Evolutionary conservation across 23 tunicate genomes (phyloP).

Genomic region (Styela plicata): DNA sequence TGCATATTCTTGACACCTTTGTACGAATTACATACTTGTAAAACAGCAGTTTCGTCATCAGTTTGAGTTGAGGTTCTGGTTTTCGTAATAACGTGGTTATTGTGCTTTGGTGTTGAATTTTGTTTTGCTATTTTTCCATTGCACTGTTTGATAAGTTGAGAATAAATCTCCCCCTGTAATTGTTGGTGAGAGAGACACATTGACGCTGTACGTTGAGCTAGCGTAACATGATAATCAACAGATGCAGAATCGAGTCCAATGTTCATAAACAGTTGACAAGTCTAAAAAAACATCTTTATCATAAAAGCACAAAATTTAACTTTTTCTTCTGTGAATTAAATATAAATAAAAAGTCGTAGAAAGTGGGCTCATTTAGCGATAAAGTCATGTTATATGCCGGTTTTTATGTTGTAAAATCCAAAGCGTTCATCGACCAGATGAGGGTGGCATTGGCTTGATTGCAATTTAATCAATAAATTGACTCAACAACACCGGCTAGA

Average conservation of each 20-base stretch:
- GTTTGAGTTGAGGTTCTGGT: slow-evolving; percentile 13
- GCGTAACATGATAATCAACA: slow-evolving; percentile 80
- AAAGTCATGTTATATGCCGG: too few relatives aligned
- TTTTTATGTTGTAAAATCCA: too few relatives aligned
- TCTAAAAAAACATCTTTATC: too few relatives aligned
- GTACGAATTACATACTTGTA: slow-evolving; percentile 35
- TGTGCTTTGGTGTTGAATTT: not conserved
- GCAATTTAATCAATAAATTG: too few relatives aligned
- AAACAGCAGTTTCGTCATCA: slow-evolving; percentile 31
- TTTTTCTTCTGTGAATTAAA: too few relatives aligned
- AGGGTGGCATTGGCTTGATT: too few relatives aligned
- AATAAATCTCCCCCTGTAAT: slow-evolving; percentile 57
- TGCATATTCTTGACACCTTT: too few relatives aligned
- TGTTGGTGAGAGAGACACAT: slow-evolving; percentile 61
- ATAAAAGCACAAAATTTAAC: too few relatives aligned
- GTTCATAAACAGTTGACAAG: slow-evolving; percentile 61
- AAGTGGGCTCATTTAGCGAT: too few relatives aligned
- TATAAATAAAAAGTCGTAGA: too few relatives aligned
- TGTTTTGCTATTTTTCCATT: slow-evolving; percentile 47
- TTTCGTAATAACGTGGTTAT: not conserved
- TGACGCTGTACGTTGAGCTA: slow-evolving; percentile 65
- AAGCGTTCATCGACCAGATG: too few relatives aligned
- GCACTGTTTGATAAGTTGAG: slow-evolving; percentile 70
- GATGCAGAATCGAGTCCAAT: slow-evolving; percentile 39
- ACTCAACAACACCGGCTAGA: too few relatives aligned